Conservation (phyloP, 2,888 invertebrate species). For the Phania funesta region DNA sequence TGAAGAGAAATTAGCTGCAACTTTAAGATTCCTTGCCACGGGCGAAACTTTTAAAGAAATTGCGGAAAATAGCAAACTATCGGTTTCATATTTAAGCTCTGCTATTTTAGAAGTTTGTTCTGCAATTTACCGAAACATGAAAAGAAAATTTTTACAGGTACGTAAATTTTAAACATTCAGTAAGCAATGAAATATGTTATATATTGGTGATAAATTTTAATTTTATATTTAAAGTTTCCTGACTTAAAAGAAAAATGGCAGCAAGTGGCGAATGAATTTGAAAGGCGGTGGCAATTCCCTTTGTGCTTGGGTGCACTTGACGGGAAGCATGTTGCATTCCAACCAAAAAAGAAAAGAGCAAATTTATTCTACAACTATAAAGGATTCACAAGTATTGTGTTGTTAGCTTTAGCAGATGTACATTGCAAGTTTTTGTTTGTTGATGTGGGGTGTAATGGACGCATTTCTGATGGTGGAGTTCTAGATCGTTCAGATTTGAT, state of each 20-base stretch:
- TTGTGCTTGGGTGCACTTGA: constrained; percentile 19
- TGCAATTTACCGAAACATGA: constrained; percentile 11
- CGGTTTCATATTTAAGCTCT: background rate
- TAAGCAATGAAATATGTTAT: background rate
- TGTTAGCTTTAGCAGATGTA: no score
- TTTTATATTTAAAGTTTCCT: constrained; percentile 6
- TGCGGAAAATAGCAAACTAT: constrained; percentile 24
- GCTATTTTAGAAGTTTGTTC: constrained; percentile 6
- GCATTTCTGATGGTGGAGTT: background rate
- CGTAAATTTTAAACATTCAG: background rate
- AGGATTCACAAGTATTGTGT: no score
- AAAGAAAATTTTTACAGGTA: constrained; percentile 11
- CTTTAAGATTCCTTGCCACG: constrained; percentile 8
- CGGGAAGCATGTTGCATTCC: constrained; percentile 8
- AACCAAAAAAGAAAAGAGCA: constrained; percentile 9
- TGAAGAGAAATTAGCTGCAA: constrained; percentile 27
- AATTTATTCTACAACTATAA: constrained; percentile 17
- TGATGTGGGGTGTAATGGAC: no score
- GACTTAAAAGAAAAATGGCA: constrained; percentile 33
- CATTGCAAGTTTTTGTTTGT: no score
- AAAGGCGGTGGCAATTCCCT: constrained; percentile 9
- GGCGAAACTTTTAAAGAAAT: constrained; percentile 14
- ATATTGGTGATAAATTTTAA: no score
- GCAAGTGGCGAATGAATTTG: constrained; percentile 26
- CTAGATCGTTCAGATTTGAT: constrained; percentile 36